Conservation (phyloP, 2,888 invertebrate genomes). For the Ectemnius continuus region DNA sequence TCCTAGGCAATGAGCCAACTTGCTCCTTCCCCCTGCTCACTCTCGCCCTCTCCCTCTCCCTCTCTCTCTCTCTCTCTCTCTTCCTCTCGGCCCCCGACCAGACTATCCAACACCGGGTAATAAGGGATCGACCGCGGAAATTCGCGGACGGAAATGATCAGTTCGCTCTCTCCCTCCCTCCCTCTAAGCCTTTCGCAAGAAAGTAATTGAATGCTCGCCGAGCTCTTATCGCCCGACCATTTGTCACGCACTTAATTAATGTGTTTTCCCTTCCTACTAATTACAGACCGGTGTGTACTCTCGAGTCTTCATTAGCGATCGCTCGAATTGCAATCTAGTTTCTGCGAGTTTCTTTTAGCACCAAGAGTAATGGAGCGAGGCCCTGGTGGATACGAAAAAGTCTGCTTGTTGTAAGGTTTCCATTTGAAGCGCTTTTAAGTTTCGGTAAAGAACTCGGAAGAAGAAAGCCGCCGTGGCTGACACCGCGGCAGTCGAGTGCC, state of each 20-base stretch:
- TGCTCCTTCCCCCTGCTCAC: slow-evolving; percentile 25
- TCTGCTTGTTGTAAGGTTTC: slow-evolving; percentile 17
- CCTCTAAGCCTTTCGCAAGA: slow-evolving; percentile 20
- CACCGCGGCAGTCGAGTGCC: slow-evolving; percentile 52
- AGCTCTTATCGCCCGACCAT: slow-evolving; percentile 36
- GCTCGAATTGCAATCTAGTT: slow-evolving; percentile 17
- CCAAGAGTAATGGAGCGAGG: slow-evolving; percentile 20
- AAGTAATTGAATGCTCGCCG: slow-evolving; percentile 47
- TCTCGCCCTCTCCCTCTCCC: background rate
- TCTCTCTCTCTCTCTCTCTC: background rate
- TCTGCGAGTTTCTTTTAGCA: background rate
- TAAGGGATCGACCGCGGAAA: slow-evolving; percentile 38
- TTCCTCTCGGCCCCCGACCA: background rate
- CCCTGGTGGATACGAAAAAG: slow-evolving; percentile 25
- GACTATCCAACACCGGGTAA: slow-evolving; percentile 10
- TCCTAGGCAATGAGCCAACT: slow-evolving; percentile 38
- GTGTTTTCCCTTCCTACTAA: slow-evolving; percentile 34
- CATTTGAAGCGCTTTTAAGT: slow-evolving; percentile 61
- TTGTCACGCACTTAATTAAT: slow-evolving; percentile 49
- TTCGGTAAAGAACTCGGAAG: slow-evolving; percentile 43
- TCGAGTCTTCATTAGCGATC: background rate
- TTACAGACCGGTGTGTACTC: slow-evolving; percentile 27
- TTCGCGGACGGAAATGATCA: slow-evolving; percentile 36
- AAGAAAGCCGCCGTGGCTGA: slow-evolving; percentile 23
- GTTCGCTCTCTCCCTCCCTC: too few relatives aligned